phyloP scores from a whole-genome alignment of 2,797 vertebrate species.

The Valencia hispanica region DNA sequence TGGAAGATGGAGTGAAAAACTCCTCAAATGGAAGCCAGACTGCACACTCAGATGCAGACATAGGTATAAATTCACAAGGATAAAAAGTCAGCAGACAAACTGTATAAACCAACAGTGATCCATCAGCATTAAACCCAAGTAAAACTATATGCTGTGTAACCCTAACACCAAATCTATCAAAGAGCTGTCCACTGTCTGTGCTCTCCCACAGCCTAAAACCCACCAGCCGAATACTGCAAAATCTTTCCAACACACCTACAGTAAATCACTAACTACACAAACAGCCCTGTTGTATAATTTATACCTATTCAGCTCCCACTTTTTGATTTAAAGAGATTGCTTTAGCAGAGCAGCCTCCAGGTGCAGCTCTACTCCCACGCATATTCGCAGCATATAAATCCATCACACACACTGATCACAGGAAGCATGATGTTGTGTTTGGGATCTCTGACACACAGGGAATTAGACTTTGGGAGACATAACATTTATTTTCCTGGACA shows the following conservation, averaged over 20 bases:
- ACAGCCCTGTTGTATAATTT: slow-evolving; percentile 48
- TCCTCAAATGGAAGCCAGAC: slow-evolving; percentile 19
- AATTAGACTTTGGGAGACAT: slow-evolving; percentile 7
- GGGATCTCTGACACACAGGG: slow-evolving; percentile 17
- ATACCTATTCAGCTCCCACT: slow-evolving; percentile 52
- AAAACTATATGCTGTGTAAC: slow-evolving; percentile 59
- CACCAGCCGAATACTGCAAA: slow-evolving; percentile 43
- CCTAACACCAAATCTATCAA: slow-evolving; percentile 67
- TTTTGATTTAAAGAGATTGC: slow-evolving; percentile 60
- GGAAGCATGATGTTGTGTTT: slow-evolving; percentile 30
- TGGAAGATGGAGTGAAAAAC: slow-evolving; percentile 33
- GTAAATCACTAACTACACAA: slow-evolving; percentile 52
- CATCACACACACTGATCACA: slow-evolving; percentile 42
- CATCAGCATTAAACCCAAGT: slow-evolving; percentile 60
- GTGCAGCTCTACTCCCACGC: slow-evolving; percentile 46
- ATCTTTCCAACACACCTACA: slow-evolving; percentile 46
- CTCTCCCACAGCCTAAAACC: slow-evolving; percentile 50
- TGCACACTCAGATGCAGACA: slow-evolving; percentile 27
- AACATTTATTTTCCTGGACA: slow-evolving; percentile 2
- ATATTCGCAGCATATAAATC: slow-evolving; percentile 64
- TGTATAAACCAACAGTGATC: slow-evolving; percentile 31
- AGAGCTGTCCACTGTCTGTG: slow-evolving; percentile 33
- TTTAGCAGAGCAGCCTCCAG: slow-evolving; percentile 60
- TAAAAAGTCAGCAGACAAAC: slow-evolving; percentile 33
- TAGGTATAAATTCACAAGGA: slow-evolving; percentile 14